Conservation (phyloP, 2,888 invertebrate genomes). For the Phasia obesa region DNA sequence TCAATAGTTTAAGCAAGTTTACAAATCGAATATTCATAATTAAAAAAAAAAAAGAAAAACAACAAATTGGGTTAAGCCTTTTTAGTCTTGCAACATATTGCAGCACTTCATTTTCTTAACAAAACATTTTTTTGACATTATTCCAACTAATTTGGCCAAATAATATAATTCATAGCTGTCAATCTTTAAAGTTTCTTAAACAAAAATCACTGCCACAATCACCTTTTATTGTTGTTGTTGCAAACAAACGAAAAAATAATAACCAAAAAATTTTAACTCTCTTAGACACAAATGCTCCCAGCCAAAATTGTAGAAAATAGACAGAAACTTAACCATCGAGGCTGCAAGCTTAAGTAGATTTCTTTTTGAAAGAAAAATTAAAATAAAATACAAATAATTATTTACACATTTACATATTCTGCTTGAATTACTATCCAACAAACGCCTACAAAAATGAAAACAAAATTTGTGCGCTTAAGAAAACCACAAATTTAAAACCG, state of each 20-base stretch:
- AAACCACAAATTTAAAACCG: conserved; percentile 9
- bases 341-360: conserved; percentile 34
- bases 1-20: too few relatives aligned
- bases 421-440: conserved; percentile 42
- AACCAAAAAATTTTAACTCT: conserved; percentile 16
- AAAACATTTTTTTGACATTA: conserved; percentile 24
- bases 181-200: conserved; percentile 21
- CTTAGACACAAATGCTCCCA: conserved; percentile 25
- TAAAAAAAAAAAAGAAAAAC: too few relatives aligned
- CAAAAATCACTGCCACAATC: conserved; percentile 10
- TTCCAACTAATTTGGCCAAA: conserved; percentile 37
- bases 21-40: too few relatives aligned
- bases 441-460: conserved; percentile 59
- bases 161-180: conserved; percentile 46
- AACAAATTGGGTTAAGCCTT: too few relatives aligned
- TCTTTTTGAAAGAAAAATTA: conserved; percentile 17
- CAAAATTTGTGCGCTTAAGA: neutral
- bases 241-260: conserved; percentile 4
- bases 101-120: conserved; percentile 23
- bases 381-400: conserved; percentile 16
- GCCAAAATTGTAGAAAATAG: conserved; percentile 26
- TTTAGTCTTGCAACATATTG: too few relatives aligned
- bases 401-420: conserved; percentile 60
- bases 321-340: conserved; percentile 23
- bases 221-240: neutral